phyloP scores from a whole-genome alignment of 2,113 vertebrate genomes.

The Boleophthalmus pectinirostris region DNA sequence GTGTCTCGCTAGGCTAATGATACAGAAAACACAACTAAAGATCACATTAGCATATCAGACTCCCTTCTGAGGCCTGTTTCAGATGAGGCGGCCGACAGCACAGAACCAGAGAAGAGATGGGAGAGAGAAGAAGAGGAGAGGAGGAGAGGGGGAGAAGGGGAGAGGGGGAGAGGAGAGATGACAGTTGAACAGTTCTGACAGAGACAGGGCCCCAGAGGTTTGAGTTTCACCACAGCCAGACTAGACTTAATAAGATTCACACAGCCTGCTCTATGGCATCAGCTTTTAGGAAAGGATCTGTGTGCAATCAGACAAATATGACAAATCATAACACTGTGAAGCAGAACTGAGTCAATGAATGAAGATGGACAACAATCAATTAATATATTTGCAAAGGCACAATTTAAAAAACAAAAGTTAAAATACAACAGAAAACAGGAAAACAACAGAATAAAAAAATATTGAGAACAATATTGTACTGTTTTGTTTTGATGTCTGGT shows the following conservation, averaged over 20 bases:
- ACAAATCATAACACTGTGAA: too few relatives aligned
- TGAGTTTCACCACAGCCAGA: slow-evolving; percentile 16
- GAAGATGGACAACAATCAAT: not conserved
- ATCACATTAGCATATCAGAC: slow-evolving; percentile 9
- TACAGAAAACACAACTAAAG: slow-evolving; percentile 3
- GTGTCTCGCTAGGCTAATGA: not conserved
- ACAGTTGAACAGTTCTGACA: slow-evolving; percentile 36
- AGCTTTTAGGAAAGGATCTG: not conserved
- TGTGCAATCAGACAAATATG: not conserved
- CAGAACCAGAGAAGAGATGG: not conserved
- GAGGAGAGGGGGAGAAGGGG: slow-evolving; percentile 7
- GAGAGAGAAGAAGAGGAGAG: slow-evolving; percentile 4
- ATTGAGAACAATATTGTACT: too few relatives aligned
- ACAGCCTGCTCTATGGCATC: slow-evolving; percentile 14
- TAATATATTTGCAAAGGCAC: too few relatives aligned
- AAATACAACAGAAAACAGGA: too few relatives aligned
- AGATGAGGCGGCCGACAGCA: not conserved
- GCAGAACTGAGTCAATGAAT: not conserved
- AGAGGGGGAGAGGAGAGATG: not conserved
- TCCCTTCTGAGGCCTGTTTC: not conserved
- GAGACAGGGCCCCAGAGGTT: slow-evolving; percentile 18
- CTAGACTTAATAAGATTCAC: slow-evolving; percentile 20
- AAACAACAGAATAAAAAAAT: too few relatives aligned
- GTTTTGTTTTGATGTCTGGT: too few relatives aligned
- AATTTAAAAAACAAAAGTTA: too few relatives aligned